phyloP scores from a whole-genome alignment of 2,888 invertebrate species.

The Meteorus colon region DNA sequence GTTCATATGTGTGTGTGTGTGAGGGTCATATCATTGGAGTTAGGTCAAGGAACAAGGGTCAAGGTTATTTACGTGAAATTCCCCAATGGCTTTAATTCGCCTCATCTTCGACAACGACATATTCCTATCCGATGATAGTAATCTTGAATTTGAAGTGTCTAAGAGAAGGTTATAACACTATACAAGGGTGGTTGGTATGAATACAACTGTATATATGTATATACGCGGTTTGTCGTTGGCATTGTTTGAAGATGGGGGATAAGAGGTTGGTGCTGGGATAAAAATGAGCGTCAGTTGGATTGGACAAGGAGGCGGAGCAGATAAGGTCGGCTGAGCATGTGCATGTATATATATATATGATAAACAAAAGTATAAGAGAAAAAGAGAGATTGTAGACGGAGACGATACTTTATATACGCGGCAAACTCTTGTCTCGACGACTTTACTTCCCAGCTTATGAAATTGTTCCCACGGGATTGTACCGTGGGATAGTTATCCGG shows the following conservation, averaged over 20 bases:
- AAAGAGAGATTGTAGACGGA: constrained; percentile 9
- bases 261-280: constrained; percentile 21
- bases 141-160: background rate
- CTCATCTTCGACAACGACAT: constrained; percentile 1
- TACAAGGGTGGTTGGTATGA: background rate
- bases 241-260: constrained; percentile 6
- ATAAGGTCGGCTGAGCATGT: background rate
- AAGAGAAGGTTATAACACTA: background rate
- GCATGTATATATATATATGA: constrained; percentile 24
- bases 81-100: constrained; percentile 5
- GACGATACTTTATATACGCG: constrained; percentile 16
- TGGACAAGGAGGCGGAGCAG: constrained; percentile 39
- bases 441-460: constrained; percentile 58
- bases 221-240: constrained; percentile 4
- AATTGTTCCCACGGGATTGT: constrained; percentile 69
- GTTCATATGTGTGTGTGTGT: background rate
- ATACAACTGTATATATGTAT: background rate
- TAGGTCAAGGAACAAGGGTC: background rate
- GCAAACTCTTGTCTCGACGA: constrained; percentile 44
- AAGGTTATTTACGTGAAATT: background rate
- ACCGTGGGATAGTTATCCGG: constrained; percentile 67
- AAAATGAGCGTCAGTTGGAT: constrained; percentile 31
- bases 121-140: background rate
- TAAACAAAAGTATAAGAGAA: background rate
- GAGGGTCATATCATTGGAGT: background rate